Evolutionary conservation across 1,140 invertebrate genomes (phyloP).

Genomic region (Hycleus phaleratus): DNA sequence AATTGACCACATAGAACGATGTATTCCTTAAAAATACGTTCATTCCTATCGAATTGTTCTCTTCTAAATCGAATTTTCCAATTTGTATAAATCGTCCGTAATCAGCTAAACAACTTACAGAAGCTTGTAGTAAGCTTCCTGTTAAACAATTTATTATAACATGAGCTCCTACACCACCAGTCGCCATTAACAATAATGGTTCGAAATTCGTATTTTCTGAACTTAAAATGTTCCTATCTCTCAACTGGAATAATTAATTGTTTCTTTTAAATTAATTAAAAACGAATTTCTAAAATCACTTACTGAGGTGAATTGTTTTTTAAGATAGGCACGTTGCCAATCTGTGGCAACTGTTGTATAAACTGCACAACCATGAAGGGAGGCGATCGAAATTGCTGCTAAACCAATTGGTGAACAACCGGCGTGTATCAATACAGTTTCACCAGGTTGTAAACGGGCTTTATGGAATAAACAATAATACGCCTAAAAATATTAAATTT

Average conservation of each 20-base stretch:
- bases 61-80: slow-evolving; percentile 62
- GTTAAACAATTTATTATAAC: slow-evolving; percentile 57
- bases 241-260: slow-evolving; percentile 24
- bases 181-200: slow-evolving; percentile 43
- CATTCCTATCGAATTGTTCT: slow-evolving; percentile 54
- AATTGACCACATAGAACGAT: slow-evolving; percentile 30
- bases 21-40: slow-evolving; percentile 50
- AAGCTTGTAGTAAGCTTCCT: slow-evolving; percentile 55
- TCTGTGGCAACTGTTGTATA: slow-evolving; percentile 44
- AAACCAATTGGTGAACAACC: slow-evolving; percentile 63
- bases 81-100: slow-evolving; percentile 66
- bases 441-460: slow-evolving; percentile 47
- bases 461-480: slow-evolving; percentile 55
- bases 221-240: slow-evolving; percentile 44
- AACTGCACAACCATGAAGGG: slow-evolving; percentile 40
- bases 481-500: slow-evolving; percentile 28
- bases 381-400: slow-evolving; percentile 63
- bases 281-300: slow-evolving; percentile 5
- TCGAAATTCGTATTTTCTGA: slow-evolving; percentile 51
- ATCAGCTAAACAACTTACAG: slow-evolving; percentile 52
- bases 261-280: slow-evolving; percentile 1
- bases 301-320: slow-evolving; percentile 28
- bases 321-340: slow-evolving; percentile 38
- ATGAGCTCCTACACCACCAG: slow-evolving; percentile 48
- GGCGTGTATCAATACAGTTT: slow-evolving; percentile 59